Evolutionary conservation across 2,113 vertebrate genomes (phyloP).

Genomic region (Dasyurus viverrinus): DNA sequence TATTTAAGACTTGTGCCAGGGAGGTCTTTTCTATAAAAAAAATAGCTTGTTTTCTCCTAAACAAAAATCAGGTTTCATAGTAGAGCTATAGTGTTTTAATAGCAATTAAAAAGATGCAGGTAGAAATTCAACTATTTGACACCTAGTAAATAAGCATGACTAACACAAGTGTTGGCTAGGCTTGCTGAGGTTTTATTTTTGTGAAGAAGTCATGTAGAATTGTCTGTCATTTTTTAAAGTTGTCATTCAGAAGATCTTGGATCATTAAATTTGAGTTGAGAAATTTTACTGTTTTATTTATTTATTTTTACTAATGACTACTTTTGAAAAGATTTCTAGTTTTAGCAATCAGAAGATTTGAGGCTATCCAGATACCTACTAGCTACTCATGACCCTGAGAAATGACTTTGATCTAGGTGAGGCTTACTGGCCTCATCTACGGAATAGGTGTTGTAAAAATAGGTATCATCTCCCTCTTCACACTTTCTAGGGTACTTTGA

Average conservation of each 20-base stretch:
- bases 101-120: neutral
- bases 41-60: neutral
- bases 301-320: neutral
- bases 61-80: neutral
- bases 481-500: neutral
- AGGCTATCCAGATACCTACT: neutral
- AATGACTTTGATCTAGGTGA: neutral
- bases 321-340: neutral
- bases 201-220: neutral
- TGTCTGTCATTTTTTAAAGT: neutral
- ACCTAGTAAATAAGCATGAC: neutral
- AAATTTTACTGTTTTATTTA: neutral
- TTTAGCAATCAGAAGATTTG: neutral
- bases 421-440: neutral
- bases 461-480: neutral
- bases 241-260: neutral
- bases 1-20: neutral
- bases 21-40: neutral
- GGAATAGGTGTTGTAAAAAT: neutral
- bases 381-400: neutral
- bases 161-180: neutral
- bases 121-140: neutral
- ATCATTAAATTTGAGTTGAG: neutral
- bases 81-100: neutral
- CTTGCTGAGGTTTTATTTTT: neutral